Conservation (phyloP, 2,888 invertebrate species). For the Eucera pruinosa region DNA sequence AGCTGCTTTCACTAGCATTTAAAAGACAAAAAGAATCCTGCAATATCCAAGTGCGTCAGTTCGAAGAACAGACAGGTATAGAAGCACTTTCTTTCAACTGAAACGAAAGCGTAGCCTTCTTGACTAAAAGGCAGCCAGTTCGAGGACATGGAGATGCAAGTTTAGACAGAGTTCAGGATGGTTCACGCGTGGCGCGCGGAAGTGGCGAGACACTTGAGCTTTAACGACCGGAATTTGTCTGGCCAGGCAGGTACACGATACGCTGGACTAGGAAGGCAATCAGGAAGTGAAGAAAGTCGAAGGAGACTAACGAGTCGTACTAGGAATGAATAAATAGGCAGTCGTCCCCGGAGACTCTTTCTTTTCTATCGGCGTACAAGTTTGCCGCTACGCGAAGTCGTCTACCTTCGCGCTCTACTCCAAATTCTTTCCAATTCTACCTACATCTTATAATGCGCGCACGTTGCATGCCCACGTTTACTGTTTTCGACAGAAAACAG, state of each 20-base stretch:
- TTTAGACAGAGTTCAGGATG: constrained; percentile 25
- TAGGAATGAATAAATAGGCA: constrained; percentile 53
- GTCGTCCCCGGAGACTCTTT: constrained; percentile 42
- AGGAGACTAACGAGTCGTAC: constrained; percentile 64
- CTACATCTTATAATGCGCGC: no score
- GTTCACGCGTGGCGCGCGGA: constrained; percentile 38
- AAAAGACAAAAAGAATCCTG: neutral
- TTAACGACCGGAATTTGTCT: constrained; percentile 66
- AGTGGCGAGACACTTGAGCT: constrained; percentile 40
- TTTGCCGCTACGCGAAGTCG: constrained; percentile 14
- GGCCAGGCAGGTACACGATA: constrained; percentile 58
- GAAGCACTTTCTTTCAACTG: neutral
- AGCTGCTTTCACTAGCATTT: neutral
- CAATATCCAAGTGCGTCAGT: neutral
- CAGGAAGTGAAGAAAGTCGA: constrained; percentile 65
- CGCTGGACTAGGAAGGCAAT: constrained; percentile 56
- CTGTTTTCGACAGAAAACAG: no score
- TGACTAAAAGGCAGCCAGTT: no score
- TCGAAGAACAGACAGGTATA: neutral
- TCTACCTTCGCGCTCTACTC: neutral
- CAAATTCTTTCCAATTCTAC: no score
- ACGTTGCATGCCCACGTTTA: no score
- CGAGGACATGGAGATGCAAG: no score
- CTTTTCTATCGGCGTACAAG: constrained; percentile 19
- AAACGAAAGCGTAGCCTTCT: constrained; percentile 11